Evolutionary conservation across 92 coral and sea anemone genomes (phyloP).

Genomic region (Bergia puertoricense): DNA sequence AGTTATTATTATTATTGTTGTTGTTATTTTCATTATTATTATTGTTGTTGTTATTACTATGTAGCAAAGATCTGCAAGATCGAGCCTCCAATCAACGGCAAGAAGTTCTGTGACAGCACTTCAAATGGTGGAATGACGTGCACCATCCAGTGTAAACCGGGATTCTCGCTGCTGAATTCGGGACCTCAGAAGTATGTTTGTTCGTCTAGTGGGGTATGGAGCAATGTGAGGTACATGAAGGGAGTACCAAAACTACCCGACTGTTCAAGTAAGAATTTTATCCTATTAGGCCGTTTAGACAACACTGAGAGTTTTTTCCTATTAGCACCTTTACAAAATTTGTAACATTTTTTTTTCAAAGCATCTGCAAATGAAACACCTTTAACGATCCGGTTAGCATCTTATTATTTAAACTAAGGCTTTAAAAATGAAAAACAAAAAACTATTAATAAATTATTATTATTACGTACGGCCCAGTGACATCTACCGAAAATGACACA

Average conservation of each 20-base stretch:
- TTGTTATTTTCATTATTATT: too few species aligned
- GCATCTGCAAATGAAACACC: too few species aligned
- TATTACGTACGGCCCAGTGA: too few species aligned
- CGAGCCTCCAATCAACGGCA: conserved; percentile 16
- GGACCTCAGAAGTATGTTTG: not conserved
- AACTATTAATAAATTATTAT: too few species aligned
- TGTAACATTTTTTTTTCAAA: not conserved
- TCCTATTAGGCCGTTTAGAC: not conserved
- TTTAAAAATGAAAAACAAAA: too few species aligned
- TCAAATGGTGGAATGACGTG: conserved; percentile 28
- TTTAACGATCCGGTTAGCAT: too few species aligned
- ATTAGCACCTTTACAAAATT: not conserved
- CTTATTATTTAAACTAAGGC: too few species aligned
- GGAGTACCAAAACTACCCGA: conserved; percentile 35
- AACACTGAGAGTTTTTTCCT: not conserved
- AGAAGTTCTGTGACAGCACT: conserved; percentile 21
- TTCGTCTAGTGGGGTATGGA: conserved; percentile 22
- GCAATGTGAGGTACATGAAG: conserved; percentile 17
- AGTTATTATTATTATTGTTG: too few species aligned
- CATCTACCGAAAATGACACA: too few species aligned
- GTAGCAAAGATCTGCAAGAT: conserved; percentile 12
- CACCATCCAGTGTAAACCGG: conserved; percentile 23
- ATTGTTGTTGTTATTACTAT: too few species aligned
- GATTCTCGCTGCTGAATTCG: not conserved
- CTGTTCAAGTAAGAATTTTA: conserved; percentile 30